phyloP scores from a whole-genome alignment of 2,113 vertebrate species.

The Trichechus manatus region DNA sequence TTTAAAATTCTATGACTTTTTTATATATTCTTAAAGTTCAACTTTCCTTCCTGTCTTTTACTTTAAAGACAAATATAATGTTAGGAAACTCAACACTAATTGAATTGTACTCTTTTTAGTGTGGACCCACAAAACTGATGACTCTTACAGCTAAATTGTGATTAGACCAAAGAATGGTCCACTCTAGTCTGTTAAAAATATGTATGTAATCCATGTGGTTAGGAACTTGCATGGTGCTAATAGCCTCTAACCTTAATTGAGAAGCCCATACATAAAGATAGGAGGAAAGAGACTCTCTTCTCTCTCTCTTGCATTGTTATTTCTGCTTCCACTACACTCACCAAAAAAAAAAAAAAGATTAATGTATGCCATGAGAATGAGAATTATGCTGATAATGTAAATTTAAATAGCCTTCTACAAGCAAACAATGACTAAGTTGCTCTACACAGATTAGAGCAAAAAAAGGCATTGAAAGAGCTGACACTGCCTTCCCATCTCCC shows the following conservation, averaged over 20 bases:
- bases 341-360: not conserved
- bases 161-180: not conserved
- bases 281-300: not conserved
- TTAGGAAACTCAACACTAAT: constrained; percentile 40
- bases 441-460: not conserved
- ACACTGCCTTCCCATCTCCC: not conserved
- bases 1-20: not conserved
- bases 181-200: not conserved
- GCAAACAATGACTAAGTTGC: not conserved
- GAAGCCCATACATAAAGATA: not conserved
- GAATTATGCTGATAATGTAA: not conserved
- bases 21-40: not conserved
- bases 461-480: not conserved
- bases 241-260: not conserved
- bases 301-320: not conserved
- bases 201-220: not conserved
- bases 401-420: constrained; percentile 12
- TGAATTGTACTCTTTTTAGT: not conserved
- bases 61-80: constrained; percentile 19
- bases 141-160: not conserved
- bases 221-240: not conserved
- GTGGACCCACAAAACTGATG: constrained; percentile 13
- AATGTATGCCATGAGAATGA: not conserved
- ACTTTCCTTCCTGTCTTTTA: not conserved
- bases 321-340: not conserved